Evolutionary conservation across 64 coral and sea anemone species (phyloP), one percentile per base, ranked within the genome.

Genomic region (Montipora sp.): DNA sequence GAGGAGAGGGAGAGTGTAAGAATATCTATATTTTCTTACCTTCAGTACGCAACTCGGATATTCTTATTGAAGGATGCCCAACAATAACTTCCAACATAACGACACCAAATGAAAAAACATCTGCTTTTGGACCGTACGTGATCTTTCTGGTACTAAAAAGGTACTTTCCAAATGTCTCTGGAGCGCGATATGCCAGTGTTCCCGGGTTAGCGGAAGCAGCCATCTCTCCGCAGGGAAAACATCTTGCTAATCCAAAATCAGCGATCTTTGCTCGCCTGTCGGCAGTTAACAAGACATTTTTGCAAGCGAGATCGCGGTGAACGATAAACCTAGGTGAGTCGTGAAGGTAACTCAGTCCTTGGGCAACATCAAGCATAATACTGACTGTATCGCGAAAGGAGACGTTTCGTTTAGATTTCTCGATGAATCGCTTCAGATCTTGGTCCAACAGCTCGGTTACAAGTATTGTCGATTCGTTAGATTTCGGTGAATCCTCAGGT

Each of bases 311-410:
- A 73, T 96, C 95, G 61, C 95, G 57, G 14, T 97, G 95, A 15
- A 97, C 91, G 5, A 92, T 46, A 5, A 83, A 77, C 6, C 46
- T 16, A 12, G 47, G 22, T 77, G 21, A 69, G n/a, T 59, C 74
- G 85, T 97, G 95, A 68, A 97, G 84, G 83, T 97, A 97, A 1
- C 91, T 21, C 1, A 97, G 79, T 80, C 92, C 95, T 88, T 94
- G 50, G 3, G 92, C 95, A 2, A 97, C 95, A 85, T 97, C 95
- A 11, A 78, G 71, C 95, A 97, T 88, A 4, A 97, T 94, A 48
- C 12, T 83, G 6, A 94, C 92, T 5, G 87, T 87, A 65, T 94
- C 95, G 51, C 69, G 79, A 51, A 94, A 89, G n/a, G 78, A 68
- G 15, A 97, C 78, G 75, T 80, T 87, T 20, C 77, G 15, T 13